These are phyloP conservation scores for Megaptera novaeangliae DNA, from an alignment of 2,113 vertebrate genomes.

Conservation along the genomic window DNA sequence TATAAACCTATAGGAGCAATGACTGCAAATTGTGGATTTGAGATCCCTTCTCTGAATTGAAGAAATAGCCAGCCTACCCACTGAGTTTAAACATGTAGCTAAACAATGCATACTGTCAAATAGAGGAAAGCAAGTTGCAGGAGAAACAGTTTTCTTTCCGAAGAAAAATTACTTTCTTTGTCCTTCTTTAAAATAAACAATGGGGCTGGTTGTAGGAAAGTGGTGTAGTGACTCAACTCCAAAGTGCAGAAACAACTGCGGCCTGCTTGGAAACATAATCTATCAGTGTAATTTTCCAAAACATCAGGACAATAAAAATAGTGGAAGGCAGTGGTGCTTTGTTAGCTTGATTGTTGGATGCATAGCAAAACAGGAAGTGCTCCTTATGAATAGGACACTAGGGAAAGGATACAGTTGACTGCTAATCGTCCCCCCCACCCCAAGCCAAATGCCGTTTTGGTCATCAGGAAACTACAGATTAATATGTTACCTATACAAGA, in stretches of 20 bases:
- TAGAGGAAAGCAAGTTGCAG: slow-evolving; percentile 50
- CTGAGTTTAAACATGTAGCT: slow-evolving; percentile 25
- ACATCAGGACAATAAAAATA: slow-evolving; percentile 73
- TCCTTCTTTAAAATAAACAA: slow-evolving; percentile 72
- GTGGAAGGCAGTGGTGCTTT: slow-evolving; percentile 65
- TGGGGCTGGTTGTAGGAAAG: slow-evolving; percentile 50
- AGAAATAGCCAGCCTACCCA: neutral
- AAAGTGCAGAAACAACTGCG: slow-evolving; percentile 63
- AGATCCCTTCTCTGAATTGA: neutral
- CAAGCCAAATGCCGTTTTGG: neutral
- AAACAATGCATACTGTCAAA: slow-evolving; percentile 51
- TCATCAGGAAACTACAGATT: neutral
- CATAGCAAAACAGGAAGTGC: slow-evolving; percentile 53
- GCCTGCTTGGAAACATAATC: slow-evolving; percentile 46
- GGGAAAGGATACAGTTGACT: neutral
- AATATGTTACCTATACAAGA: neutral
- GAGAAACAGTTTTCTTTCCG: slow-evolving; percentile 60
- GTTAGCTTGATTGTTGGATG: slow-evolving; percentile 59
- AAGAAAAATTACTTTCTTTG: slow-evolving; percentile 71
- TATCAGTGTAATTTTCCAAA: slow-evolving; percentile 71
- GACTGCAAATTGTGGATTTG: neutral
- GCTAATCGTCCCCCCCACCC: neutral
- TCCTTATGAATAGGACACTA: neutral
- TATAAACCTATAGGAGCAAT: neutral
- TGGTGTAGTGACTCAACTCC: slow-evolving; percentile 65